A percentile compares a stretch with the other conserved stretches of the same genome.
These are phyloP conservation scores for Diarsia rubi DNA, from an alignment of 2,888 invertebrate species.

Conservation along the genomic window DNA sequence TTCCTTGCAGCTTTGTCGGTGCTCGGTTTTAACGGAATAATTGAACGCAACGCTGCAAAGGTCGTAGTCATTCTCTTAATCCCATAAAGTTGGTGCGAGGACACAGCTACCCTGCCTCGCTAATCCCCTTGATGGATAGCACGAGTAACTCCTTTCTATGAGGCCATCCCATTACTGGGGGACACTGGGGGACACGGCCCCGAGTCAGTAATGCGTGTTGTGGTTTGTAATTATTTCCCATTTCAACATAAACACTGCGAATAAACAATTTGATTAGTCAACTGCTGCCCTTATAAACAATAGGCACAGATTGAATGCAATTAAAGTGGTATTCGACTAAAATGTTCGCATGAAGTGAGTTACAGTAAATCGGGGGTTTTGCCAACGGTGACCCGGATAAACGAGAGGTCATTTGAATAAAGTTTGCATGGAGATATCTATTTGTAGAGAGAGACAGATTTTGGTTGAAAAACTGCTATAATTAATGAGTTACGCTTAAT, in stretches of 20 bases:
- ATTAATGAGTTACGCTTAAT: neutral
- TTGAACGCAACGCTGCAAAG: slow-evolving; percentile 71
- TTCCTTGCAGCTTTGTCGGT: slow-evolving; percentile 36
- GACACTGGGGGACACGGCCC: slow-evolving; percentile 47
- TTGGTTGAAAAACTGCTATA: neutral
- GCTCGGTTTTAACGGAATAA: slow-evolving; percentile 72
- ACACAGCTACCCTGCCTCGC: slow-evolving; percentile 66
- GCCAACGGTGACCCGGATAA: slow-evolving; percentile 31
- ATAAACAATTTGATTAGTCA: slow-evolving; percentile 50
- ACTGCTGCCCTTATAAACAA: slow-evolving; percentile 45
- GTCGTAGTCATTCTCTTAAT: slow-evolving; percentile 72
- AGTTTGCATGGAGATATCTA: slow-evolving; percentile 18
- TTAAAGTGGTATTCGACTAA: slow-evolving; percentile 47
- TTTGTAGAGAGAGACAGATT: slow-evolving; percentile 22
- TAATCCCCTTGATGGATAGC: slow-evolving; percentile 79
- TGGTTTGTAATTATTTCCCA: slow-evolving; percentile 58
- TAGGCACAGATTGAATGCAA: slow-evolving; percentile 47
- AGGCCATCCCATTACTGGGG: slow-evolving; percentile 65
- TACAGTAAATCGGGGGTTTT: slow-evolving; percentile 35
- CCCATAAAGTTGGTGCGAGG: slow-evolving; percentile 73
- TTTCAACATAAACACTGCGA: slow-evolving; percentile 45
- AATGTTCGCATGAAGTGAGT: slow-evolving; percentile 47
- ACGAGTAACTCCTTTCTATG: slow-evolving; percentile 61
- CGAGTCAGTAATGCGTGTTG: slow-evolving; percentile 51
- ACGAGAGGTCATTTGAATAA: slow-evolving; percentile 42